Percentiles rank a stretch among this genome's conserved stretches.
Conservation (phyloP, 2,888 invertebrate species). For the Camponotus fellah region DNA sequence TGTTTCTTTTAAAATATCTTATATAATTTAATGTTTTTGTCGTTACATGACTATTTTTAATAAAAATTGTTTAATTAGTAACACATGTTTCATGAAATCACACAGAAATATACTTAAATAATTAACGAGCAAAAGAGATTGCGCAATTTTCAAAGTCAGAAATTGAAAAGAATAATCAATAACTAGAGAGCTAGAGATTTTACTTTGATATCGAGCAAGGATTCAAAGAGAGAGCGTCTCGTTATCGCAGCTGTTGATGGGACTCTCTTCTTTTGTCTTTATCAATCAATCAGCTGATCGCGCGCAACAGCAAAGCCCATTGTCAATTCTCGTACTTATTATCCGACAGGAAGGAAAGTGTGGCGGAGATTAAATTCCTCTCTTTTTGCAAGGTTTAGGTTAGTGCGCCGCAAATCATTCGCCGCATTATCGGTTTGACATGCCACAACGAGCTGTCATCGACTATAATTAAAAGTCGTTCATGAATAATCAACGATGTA, state of each 20-base stretch:
- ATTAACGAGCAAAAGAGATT: neutral
- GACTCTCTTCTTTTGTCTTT: slow-evolving; percentile 61
- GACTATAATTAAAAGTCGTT: neutral
- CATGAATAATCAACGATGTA: neutral
- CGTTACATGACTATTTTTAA: neutral
- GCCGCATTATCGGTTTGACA: slow-evolving; percentile 2
- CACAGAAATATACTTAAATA: neutral
- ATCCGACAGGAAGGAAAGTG: slow-evolving; percentile 75
- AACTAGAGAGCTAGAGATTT: neutral
- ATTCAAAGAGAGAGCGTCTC: slow-evolving; percentile 43
- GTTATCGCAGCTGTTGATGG: slow-evolving; percentile 55
- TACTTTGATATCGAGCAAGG: slow-evolving; percentile 5
- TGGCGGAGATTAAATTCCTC: slow-evolving; percentile 73
- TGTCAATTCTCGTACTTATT: slow-evolving; percentile 70
- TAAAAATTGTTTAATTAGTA: neutral
- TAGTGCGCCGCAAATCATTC: slow-evolving; percentile 63
- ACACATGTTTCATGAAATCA: neutral
- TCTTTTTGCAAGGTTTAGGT: slow-evolving; percentile 77
- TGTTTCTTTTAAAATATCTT: neutral
- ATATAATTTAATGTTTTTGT: neutral
- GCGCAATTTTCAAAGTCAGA: neutral
- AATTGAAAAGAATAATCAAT: neutral
- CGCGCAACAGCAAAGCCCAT: slow-evolving; percentile 69
- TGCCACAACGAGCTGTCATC: neutral
- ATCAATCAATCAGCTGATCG: slow-evolving; percentile 73